Conservation (phyloP, 2,888 invertebrate genomes). For the Choreutis nemorana region DNA sequence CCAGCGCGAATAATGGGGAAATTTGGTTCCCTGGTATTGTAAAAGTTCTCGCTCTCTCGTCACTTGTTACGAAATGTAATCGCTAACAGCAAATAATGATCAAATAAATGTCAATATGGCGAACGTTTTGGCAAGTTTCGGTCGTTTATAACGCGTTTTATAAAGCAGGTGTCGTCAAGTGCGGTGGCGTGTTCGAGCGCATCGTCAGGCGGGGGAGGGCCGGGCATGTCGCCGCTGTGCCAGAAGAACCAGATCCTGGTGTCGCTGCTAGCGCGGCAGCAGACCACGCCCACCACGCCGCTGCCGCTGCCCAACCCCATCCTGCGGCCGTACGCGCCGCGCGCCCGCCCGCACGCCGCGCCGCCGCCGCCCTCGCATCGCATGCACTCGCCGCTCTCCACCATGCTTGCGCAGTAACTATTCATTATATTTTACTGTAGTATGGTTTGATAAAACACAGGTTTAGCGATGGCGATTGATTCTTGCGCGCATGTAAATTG, state of each 20-base stretch:
- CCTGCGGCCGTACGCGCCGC: constrained; percentile 23
- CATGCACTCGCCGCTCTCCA: constrained; percentile 29
- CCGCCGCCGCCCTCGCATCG: constrained; percentile 10
- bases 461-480: no score
- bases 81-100: no score
- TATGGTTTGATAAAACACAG: no score
- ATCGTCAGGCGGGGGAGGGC: constrained; percentile 27
- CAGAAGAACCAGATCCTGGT: constrained; percentile 88
- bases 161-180: constrained; percentile 66
- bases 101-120: no score
- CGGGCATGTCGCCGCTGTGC: constrained; percentile 73
- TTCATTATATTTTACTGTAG: background rate
- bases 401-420: constrained; percentile 26
- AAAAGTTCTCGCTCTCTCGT: no score
- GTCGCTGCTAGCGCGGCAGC: constrained; percentile 79
- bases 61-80: no score
- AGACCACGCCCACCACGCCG: constrained; percentile 71
- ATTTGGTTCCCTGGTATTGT: no score
- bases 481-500: no score
- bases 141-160: no score
- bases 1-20: no score
- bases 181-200: constrained; percentile 64
- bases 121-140: no score
- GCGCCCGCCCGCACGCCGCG: constrained; percentile 21
- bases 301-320: constrained; percentile 77